Evolutionary conservation across 2,888 invertebrate genomes (phyloP).

Genomic region (Phrixothrix hirtus): DNA sequence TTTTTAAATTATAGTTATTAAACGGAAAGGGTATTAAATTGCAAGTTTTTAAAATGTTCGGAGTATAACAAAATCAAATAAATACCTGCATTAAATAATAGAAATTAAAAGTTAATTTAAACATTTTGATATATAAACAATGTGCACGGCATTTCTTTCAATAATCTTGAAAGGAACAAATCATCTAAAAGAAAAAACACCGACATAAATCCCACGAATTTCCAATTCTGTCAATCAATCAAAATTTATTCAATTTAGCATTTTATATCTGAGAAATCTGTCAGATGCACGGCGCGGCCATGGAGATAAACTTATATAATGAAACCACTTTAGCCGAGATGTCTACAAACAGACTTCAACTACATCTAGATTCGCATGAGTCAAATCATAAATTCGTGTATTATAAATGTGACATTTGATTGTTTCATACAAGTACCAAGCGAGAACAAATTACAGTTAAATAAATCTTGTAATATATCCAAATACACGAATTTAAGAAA

Average conservation of each 20-base stretch:
- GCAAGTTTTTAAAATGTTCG: too few relatives aligned
- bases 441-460: too few relatives aligned
- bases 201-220: constrained; percentile 29
- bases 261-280: constrained; percentile 46
- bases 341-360: constrained; percentile 39
- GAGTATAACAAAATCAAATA: background rate
- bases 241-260: constrained; percentile 44
- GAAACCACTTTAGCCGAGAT: constrained; percentile 43
- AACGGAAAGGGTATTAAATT: too few relatives aligned
- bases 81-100: too few relatives aligned
- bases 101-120: too few relatives aligned
- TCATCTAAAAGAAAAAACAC: constrained; percentile 15
- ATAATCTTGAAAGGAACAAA: constrained; percentile 19
- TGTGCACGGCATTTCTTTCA: constrained; percentile 5
- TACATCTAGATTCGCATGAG: constrained; percentile 38
- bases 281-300: constrained; percentile 42
- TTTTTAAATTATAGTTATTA: too few relatives aligned
- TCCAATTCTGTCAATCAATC: constrained; percentile 39
- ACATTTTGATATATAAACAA: background rate
- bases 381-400: constrained; percentile 41
- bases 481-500: too few relatives aligned
- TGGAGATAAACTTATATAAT: constrained; percentile 44
- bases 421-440: constrained; percentile 34
- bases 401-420: constrained; percentile 41
- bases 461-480: too few relatives aligned